These are phyloP conservation scores for Argynnis bischoffii DNA, from an alignment of 2,888 invertebrate species.

Conservation along the genomic window DNA sequence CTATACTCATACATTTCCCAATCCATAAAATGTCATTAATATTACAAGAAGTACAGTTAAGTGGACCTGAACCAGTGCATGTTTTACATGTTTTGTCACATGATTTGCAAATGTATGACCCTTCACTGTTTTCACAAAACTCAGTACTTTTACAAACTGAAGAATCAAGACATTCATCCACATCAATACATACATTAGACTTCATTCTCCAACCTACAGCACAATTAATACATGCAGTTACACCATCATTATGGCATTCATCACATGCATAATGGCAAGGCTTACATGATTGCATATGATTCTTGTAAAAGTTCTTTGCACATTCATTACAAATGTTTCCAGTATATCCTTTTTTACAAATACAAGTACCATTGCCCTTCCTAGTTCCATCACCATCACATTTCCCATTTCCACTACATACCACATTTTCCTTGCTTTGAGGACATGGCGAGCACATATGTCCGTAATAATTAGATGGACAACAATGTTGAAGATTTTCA, in stretches of 20 bases:
- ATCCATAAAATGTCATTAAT: constrained; percentile 53
- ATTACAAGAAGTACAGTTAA: constrained; percentile 92
- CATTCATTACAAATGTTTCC: constrained; percentile 91
- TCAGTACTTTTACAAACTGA: constrained; percentile 83
- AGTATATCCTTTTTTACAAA: constrained; percentile 90
- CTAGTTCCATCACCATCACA: constrained; percentile 94
- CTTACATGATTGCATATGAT: constrained; percentile 87
- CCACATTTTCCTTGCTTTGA: constrained; percentile 67
- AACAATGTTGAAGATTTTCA: constrained; percentile 89
- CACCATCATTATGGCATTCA: constrained; percentile 88
- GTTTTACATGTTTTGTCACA: constrained; percentile 92
- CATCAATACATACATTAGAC: constrained; percentile 88
- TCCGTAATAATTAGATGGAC: constrained; percentile 92
- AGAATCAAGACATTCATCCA: constrained; percentile 89
- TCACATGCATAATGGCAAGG: constrained; percentile 91
- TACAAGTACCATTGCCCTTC: constrained; percentile 94
- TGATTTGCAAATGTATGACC: constrained; percentile 88
- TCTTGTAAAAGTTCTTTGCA: constrained; percentile 85
- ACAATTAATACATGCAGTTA: constrained; percentile 80
- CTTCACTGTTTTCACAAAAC: constrained; percentile 94
- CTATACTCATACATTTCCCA: constrained; percentile 60
- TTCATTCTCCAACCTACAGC: constrained; percentile 88
- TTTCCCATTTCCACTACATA: constrained; percentile 91
- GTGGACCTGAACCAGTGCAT: constrained; percentile 92
- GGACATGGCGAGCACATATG: constrained; percentile 89